Evolutionary conservation across 2,888 invertebrate genomes (phyloP).

Genomic region (Papilio gigon): DNA sequence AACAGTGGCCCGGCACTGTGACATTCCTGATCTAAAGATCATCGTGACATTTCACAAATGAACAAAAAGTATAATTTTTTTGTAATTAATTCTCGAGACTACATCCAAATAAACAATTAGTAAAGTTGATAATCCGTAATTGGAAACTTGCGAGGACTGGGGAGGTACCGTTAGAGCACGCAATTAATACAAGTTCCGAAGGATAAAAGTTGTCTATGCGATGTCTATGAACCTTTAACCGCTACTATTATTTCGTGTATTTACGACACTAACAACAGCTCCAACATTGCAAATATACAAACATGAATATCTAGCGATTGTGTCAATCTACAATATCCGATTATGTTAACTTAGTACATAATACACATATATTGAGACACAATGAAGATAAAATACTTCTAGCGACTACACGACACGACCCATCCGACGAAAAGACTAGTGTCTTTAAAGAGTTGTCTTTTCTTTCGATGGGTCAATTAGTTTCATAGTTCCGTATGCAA

Average conservation of each 20-base stretch:
- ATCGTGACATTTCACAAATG: not conserved
- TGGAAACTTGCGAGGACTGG: not conserved
- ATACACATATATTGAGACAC: too few species aligned
- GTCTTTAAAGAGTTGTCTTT: too few species aligned
- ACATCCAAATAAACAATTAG: not conserved
- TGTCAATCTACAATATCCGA: not conserved
- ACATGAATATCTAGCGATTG: conserved; percentile 3
- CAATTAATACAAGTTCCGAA: not conserved
- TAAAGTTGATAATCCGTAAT: not conserved
- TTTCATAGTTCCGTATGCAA: not conserved
- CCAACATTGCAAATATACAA: too few species aligned
- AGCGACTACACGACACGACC: conserved; percentile 2
- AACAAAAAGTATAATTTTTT: not conserved
- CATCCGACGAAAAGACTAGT: too few species aligned
- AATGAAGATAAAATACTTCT: not conserved
- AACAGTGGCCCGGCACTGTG: not conserved
- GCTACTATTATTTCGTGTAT: too few species aligned
- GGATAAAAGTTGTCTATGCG: not conserved
- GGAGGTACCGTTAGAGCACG: not conserved
- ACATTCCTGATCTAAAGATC: not conserved
- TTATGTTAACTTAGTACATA: too few species aligned
- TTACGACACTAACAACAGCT: too few species aligned
- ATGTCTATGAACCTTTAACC: not conserved
- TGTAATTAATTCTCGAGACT: not conserved
- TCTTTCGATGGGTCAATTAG: too few species aligned